phyloP scores from a whole-genome alignment of 2,797 vertebrate genomes.

The Prionace glauca region DNA sequence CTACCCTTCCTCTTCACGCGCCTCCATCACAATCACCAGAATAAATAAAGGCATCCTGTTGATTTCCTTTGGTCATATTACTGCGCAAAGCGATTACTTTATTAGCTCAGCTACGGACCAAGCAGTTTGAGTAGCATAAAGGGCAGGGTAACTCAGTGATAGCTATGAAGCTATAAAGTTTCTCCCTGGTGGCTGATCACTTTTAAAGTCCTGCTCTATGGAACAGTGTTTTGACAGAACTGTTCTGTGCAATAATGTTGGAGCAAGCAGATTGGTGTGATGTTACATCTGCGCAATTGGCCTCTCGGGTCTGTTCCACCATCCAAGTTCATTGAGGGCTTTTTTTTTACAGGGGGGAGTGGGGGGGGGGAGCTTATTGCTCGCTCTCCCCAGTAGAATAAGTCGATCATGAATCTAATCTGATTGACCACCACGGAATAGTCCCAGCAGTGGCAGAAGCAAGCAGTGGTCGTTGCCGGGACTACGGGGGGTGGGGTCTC shows the following conservation, averaged over 20 bases:
- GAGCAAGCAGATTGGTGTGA: background rate
- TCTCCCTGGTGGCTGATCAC: background rate
- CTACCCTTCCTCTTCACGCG: background rate
- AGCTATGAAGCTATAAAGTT: background rate
- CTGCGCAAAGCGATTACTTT: background rate
- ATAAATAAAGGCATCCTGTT: constrained; percentile 25
- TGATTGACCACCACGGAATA: no score
- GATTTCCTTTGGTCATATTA: background rate
- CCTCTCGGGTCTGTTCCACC: background rate
- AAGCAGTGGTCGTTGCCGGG: no score
- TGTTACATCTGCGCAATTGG: background rate
- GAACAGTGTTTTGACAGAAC: background rate
- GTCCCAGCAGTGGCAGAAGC: no score
- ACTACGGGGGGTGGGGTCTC: no score
- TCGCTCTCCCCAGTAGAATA: no score
- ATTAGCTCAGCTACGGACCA: background rate
- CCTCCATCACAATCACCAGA: background rate
- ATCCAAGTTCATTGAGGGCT: background rate
- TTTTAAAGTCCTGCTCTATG: background rate
- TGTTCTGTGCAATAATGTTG: background rate
- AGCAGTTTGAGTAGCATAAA: background rate
- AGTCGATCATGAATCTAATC: no score
- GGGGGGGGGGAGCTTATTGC: no score
- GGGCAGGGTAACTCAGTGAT: background rate
- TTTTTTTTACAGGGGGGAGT: no score